phyloP scores from a whole-genome alignment of 2,113 vertebrate genomes.

The Oncorhynchus gorbuscha region DNA sequence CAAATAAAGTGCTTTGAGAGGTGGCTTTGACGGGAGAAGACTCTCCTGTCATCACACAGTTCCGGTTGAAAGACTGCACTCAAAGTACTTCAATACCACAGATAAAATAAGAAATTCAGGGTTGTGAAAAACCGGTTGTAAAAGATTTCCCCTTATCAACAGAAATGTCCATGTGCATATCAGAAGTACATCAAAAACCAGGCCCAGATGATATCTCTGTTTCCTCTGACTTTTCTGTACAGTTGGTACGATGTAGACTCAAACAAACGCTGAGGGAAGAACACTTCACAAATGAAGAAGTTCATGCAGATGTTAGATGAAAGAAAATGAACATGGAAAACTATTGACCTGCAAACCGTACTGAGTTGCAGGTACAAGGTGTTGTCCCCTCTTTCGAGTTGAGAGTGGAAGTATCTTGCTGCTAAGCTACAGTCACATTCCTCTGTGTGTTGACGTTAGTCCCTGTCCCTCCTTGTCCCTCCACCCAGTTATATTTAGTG shows the following conservation, averaged over 20 bases:
- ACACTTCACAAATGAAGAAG: background rate
- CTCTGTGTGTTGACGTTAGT: slow-evolving; percentile 15
- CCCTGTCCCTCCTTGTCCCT: slow-evolving; percentile 1
- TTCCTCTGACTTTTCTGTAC: background rate
- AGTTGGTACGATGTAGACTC: background rate
- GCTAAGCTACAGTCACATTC: background rate
- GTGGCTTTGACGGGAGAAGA: too few species aligned
- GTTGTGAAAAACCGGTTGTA: too few species aligned
- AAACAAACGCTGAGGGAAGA: background rate
- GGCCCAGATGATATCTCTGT: background rate
- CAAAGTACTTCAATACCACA: background rate
- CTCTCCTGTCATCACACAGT: background rate
- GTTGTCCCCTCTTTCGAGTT: background rate
- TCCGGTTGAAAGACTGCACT: background rate
- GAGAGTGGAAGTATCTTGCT: background rate
- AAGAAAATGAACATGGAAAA: background rate
- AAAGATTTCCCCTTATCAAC: background rate
- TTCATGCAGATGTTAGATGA: background rate
- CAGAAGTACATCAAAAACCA: background rate
- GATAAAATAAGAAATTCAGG: background rate
- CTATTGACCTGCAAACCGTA: background rate
- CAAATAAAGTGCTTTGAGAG: too few species aligned
- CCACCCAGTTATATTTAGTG: slow-evolving; percentile 41
- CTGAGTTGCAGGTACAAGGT: background rate
- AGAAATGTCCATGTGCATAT: background rate